Percentiles rank a stretch among this genome's conserved stretches.
Evolutionary conservation across 2,888 invertebrate genomes (phyloP).

Genomic region (Mycogona germanica): DNA sequence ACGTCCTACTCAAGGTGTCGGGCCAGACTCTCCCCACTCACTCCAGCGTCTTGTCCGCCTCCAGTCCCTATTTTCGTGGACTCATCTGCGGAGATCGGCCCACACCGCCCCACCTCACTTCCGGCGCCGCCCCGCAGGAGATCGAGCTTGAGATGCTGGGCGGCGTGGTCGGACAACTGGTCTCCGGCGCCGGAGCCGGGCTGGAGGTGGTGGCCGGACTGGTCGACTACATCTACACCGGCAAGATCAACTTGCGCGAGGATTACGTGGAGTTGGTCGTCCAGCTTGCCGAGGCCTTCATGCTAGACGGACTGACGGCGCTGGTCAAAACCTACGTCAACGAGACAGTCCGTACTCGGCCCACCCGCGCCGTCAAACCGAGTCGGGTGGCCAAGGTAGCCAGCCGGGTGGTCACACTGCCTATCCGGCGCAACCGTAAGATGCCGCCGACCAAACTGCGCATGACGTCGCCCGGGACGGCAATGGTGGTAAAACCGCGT

Average conservation of each 20-base stretch:
- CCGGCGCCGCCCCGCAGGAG: background rate
- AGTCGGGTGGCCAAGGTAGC: too few species aligned
- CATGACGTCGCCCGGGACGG: too few species aligned
- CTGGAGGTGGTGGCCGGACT: background rate
- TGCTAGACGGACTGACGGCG: background rate
- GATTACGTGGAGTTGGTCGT: background rate
- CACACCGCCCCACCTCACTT: background rate
- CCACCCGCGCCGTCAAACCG: too few species aligned
- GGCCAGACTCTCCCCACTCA: background rate
- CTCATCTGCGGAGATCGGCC: background rate
- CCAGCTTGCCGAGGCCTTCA: background rate
- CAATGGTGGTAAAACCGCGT: too few species aligned
- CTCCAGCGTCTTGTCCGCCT: background rate
- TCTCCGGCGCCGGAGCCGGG: background rate
- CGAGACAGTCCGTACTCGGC: too few species aligned
- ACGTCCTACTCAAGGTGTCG: background rate
- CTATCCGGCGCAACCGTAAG: too few species aligned
- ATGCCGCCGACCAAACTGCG: too few species aligned
- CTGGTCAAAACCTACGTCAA: background rate
- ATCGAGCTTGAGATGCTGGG: background rate
- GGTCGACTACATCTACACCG: background rate
- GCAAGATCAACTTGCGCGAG: background rate
- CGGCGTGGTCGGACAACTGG: background rate
- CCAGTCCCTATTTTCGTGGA: conserved; percentile 1
- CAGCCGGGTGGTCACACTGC: too few species aligned